Evolutionary conservation across 2,797 vertebrate genomes (phyloP).

Genomic region (Nyctalus aviator): DNA sequence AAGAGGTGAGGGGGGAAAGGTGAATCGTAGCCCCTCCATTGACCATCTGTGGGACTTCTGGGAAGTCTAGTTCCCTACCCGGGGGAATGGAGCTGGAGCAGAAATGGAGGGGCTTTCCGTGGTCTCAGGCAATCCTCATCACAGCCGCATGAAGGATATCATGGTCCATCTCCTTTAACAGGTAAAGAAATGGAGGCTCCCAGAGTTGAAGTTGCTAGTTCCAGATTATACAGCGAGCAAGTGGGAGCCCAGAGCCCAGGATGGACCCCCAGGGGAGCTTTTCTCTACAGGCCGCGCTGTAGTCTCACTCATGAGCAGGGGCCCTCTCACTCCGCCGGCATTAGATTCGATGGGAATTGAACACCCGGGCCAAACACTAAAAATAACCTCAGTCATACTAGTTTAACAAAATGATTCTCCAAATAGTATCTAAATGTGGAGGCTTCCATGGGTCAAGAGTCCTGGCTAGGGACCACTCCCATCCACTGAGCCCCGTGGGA

Average conservation of each 20-base stretch:
- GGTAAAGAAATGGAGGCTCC: neutral
- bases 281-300: fast-evolving
- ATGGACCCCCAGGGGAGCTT: neutral
- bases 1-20: neutral
- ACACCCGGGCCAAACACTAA: neutral
- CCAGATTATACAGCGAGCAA: neutral
- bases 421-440: neutral
- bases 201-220: neutral
- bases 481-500: neutral
- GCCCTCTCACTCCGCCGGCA: neutral
- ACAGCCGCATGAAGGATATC: neutral
- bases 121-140: neutral
- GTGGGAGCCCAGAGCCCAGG: neutral
- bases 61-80: neutral
- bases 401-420: neutral
- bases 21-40: neutral
- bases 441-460: neutral
- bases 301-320: neutral
- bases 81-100: neutral
- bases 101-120: neutral
- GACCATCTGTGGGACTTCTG: neutral
- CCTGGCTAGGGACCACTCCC: neutral
- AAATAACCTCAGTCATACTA: constrained; percentile 4
- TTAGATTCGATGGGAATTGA: neutral
- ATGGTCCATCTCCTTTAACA: neutral